Evolutionary conservation across 2,888 invertebrate species (phyloP).

Genomic region (Orchestes rusci): DNA sequence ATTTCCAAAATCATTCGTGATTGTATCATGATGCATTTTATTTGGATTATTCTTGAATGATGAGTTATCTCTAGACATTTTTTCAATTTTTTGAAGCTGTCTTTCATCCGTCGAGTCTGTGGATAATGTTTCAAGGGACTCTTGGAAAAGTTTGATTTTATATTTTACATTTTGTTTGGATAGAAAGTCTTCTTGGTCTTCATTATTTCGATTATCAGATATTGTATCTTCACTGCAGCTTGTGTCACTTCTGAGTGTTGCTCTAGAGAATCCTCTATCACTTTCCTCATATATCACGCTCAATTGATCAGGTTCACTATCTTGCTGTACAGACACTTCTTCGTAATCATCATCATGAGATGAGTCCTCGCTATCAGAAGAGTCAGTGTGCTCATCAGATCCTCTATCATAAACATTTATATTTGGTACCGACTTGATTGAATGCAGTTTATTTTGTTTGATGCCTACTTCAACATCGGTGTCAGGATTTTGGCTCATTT

Average conservation of each 20-base stretch:
- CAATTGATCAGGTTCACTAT: constrained; percentile 45
- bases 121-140: constrained; percentile 8
- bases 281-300: constrained; percentile 57
- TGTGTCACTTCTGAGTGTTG: constrained; percentile 35
- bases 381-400: constrained; percentile 29
- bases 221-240: constrained; percentile 36
- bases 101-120: too few relatives aligned
- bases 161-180: constrained; percentile 19
- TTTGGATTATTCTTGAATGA: too few relatives aligned
- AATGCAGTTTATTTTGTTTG: constrained; percentile 37
- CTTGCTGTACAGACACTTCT: constrained; percentile 29
- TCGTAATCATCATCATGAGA: constrained; percentile 37
- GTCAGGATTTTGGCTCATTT: constrained; percentile 31
- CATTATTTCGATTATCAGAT: constrained; percentile 37
- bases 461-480: constrained; percentile 29
- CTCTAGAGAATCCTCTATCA: constrained; percentile 43
- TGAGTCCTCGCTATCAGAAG: constrained; percentile 30
- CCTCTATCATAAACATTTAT: constrained; percentile 42
- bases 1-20: too few relatives aligned
- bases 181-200: constrained; percentile 28
- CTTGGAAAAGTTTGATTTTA: constrained; percentile 23
- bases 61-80: too few relatives aligned
- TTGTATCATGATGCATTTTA: not conserved
- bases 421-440: constrained; percentile 50
- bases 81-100: too few relatives aligned